Conservation (phyloP, 2,113 vertebrate genomes). For the Murina feae region DNA sequence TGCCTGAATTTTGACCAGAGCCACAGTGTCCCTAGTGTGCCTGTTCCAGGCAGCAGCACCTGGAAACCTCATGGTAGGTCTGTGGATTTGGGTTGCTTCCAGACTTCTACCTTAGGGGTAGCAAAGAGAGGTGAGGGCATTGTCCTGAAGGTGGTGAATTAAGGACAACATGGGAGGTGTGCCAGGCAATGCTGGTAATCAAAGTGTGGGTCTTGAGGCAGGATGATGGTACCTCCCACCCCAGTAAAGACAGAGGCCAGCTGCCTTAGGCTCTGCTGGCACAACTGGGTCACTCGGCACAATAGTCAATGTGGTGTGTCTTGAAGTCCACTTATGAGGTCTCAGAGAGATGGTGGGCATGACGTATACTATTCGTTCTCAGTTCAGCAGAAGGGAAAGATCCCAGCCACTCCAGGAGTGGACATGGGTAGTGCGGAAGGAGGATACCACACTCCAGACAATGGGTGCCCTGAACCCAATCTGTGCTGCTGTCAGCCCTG, state of each 20-base stretch:
- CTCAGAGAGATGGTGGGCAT: not conserved
- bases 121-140: not conserved
- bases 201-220: no score
- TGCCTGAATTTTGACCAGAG: no score
- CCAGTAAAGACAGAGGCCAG: no score
- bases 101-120: not conserved
- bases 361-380: not conserved
- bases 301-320: no score
- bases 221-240: no score
- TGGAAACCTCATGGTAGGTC: not conserved
- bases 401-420: not conserved
- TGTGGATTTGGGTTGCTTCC: not conserved
- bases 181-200: no score
- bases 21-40: no score
- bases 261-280: no score
- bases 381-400: not conserved
- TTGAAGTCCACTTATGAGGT: no score
- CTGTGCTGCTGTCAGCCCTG: not conserved
- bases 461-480: not conserved
- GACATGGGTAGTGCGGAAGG: not conserved
- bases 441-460: not conserved
- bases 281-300: no score
- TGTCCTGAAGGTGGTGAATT: no score
- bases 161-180: no score
- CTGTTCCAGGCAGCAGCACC: not conserved